Conservation (phyloP, 2,113 vertebrate genomes). For the Chunga burmeisteri region DNA sequence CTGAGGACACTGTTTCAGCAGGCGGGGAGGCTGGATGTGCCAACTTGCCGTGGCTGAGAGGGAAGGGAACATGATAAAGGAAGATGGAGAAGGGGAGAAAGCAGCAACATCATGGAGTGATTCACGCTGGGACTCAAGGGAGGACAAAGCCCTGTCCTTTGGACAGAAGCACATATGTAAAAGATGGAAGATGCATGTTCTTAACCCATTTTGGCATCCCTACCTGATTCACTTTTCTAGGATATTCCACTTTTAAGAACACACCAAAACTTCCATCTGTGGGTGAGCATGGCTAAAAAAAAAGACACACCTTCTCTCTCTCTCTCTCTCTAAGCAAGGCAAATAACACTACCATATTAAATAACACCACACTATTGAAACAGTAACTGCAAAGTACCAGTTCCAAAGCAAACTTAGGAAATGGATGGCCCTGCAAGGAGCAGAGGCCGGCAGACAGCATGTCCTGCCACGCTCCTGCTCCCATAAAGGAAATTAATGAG, state of each 20-base stretch:
- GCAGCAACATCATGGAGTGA: fast-evolving
- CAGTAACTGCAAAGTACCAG: neutral
- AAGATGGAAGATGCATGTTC: neutral
- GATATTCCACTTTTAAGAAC: neutral
- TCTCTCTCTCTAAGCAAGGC: neutral
- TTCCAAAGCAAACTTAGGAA: neutral
- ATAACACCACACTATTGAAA: neutral
- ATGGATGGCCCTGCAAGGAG: neutral
- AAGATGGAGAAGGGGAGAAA: neutral
- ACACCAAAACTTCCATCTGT: neutral
- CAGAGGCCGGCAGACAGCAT: neutral
- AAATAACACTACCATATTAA: neutral
- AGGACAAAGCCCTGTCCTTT: neutral
- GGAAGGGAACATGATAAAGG: neutral
- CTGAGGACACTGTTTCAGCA: fast-evolving
- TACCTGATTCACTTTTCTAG: neutral
- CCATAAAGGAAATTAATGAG: neutral
- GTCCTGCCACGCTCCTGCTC: neutral
- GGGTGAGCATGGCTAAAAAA: neutral
- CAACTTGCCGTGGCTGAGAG: fast-evolving
- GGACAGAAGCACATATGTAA: neutral
- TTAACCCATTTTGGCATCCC: neutral
- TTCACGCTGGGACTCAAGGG: neutral
- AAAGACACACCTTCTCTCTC: neutral
- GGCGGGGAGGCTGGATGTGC: neutral